Percentiles rank a stretch among this genome's conserved stretches.
Evolutionary conservation across 2,797 vertebrate species (phyloP).

Genomic region (Helostoma temminkii): DNA sequence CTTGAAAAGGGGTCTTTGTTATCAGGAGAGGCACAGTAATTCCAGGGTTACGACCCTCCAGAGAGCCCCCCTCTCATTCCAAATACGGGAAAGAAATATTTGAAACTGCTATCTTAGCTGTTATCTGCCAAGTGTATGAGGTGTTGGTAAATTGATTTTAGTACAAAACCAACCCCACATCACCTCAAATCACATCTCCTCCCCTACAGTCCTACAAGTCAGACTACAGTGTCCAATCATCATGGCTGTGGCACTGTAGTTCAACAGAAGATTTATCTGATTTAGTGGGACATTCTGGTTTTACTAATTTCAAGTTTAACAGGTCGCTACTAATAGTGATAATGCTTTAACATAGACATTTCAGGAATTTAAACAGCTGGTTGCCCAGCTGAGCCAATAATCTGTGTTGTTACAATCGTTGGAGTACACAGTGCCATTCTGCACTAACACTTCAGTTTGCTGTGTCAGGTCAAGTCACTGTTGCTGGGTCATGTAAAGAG

Average conservation of each 20-base stretch:
- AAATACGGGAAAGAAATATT: conserved; percentile 68
- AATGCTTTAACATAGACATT: conserved; percentile 33
- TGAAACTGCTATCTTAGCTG: conserved; percentile 35
- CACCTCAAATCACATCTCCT: background rate
- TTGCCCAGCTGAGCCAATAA: conserved; percentile 71
- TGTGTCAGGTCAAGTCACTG: conserved; percentile 42
- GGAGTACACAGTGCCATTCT: conserved; percentile 33
- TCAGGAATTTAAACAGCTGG: conserved; percentile 66
- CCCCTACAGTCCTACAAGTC: background rate
- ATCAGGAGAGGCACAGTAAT: conserved; percentile 66
- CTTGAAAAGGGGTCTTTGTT: conserved; percentile 77
- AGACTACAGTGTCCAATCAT: background rate
- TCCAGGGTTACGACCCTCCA: conserved; percentile 69
- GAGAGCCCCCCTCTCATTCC: conserved; percentile 65
- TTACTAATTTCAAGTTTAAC: conserved; percentile 15
- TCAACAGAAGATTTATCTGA: background rate
- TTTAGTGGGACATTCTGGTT: conserved; percentile 4
- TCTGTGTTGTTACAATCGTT: conserved; percentile 38
- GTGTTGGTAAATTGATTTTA: conserved; percentile 5
- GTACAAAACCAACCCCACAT: background rate
- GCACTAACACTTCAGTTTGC: conserved; percentile 33
- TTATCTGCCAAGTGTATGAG: background rate
- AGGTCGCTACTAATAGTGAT: background rate
- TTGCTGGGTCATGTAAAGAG: conserved; percentile 39
- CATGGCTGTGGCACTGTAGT: background rate